Evolutionary conservation across 2,113 vertebrate genomes (phyloP), one percentile per base, ranked within the genome.

Genomic region (Dipodomys stephensi): DNA sequence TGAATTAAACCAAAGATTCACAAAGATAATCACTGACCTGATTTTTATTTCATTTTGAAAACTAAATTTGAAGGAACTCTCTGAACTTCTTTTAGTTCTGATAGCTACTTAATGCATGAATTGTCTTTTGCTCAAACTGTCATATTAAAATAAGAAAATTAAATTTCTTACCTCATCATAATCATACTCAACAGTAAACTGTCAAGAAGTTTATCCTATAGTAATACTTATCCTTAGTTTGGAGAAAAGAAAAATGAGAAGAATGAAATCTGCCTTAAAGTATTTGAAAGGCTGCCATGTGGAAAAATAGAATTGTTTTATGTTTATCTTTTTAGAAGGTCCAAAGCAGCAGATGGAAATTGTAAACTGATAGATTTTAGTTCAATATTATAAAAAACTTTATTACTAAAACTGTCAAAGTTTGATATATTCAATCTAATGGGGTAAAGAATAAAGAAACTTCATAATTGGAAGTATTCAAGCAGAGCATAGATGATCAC

Each of bases 381-480:
- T 74, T 86, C n/a, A 73, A 73, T 44, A 67, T 90, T 64, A 73
- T 22, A 46, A 73, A 77, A 8, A 49, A 77, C 2, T 74, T 81
- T 35, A 80, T 81, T 76, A n/a, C 39, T 83, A 84, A 90, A 91
- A 69, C 30, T 82, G 30, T 39, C 30, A 62, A 78, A 94, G 82
- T 28, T 6, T 87, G 35, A 68, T 60, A 30, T 8, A 87, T 62
- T 87, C 46, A 82, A 49, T 77, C 13, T 35, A 7, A 49, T 35
- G 19, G 35, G 22, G 62, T 76, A 87, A 76, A 87, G 62, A 81
- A 91, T 76, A 87, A 76, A 87, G 62, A 81, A 91, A 23, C 7
- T 15, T 87, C 25, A 82, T 53, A 82, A 83, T n/a, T 35, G 9
- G 19, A 77, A 82, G 23, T 71, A 87, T 46, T 82, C 25, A 91